Base-by-base conservation (phyloP, 2,113 vertebrate species). In the Dromas ardeola region DNA sequence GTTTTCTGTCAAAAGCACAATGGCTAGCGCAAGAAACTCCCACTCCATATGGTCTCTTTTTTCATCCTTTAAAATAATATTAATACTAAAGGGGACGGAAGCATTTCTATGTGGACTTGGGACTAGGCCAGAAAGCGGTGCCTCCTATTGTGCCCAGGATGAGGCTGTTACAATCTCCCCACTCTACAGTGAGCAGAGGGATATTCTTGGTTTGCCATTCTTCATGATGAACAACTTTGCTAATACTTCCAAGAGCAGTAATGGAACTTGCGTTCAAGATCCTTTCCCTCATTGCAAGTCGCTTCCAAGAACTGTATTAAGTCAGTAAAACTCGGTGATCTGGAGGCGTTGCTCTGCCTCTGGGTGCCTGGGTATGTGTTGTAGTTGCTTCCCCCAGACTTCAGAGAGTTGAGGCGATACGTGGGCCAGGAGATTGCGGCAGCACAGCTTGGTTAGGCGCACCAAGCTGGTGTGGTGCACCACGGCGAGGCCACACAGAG, bases 391-490 rank as follows among this genome's bases (percentile, higher is more conserved):
- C 10, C 13, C 7, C 29, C 6, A 0, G 0, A 23, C 8, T 17
- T 26, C 38, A 1, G 0, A 10, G 25, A 32, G 53, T 15, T 30
- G 58, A 77, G 36, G 9, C 0, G 5, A 1, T 6, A 2, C 0
- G 2, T 12, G 23, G 16, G 42, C 29, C 66, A 12, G 6, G 43
- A 20, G 9, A 30, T 8, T 0, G 21, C 0, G 3, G 45, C 56
- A 43, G 7, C 0, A 6, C 32, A 55, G 36, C 32, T 20, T 19
- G 38, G 10, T 27, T 25, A 8, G 27, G 20, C 21, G 45, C 63
- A 43, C 42, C 38, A 32, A 74, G 55, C 40, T 67, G 16, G 8
- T 2, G 1, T 34, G 63, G 4, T 23, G 15, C 29, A 40, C 22
- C 25, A 14, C 0, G 3, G 55, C 6, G 15, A 81, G 27, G 18